These are phyloP conservation scores for Ciconia boyciana DNA, from an alignment of 2,113 vertebrate species.

Conservation along the genomic window DNA sequence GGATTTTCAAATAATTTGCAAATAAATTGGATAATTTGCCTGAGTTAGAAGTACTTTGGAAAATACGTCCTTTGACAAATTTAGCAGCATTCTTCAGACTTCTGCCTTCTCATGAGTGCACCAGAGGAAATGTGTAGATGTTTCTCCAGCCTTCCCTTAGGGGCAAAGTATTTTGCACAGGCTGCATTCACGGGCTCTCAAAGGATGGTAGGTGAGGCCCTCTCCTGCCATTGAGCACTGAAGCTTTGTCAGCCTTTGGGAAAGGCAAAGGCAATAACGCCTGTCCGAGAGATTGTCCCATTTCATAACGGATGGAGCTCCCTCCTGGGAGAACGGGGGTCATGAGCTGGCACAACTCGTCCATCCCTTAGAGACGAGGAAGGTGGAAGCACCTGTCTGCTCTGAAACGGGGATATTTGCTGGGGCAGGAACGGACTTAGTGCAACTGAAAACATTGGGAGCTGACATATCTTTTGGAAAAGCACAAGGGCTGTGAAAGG, in stretches of 20 bases:
- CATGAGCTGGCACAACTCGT: not conserved
- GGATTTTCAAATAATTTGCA: constrained; percentile 37
- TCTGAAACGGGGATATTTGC: not conserved
- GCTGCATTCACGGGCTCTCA: not conserved
- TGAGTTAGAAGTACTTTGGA: not conserved
- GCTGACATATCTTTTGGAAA: not conserved
- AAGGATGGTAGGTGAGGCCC: not conserved
- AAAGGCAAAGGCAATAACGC: not conserved
- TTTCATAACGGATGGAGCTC: not conserved
- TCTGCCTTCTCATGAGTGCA: not conserved
- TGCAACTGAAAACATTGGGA: not conserved
- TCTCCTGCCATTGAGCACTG: not conserved
- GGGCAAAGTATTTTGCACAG: not conserved
- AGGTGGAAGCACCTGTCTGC: not conserved
- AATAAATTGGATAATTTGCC: constrained; percentile 27
- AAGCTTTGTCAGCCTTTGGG: not conserved
- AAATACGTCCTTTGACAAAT: not conserved
- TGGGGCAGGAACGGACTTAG: not conserved
- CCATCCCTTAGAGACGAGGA: not conserved
- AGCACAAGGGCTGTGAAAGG: not conserved
- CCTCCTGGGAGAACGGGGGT: not conserved
- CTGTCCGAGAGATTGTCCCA: not conserved
- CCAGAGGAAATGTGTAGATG: not conserved
- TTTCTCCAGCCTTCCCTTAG: not conserved
- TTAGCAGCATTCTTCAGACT: not conserved